phyloP scores from a whole-genome alignment of 2,113 vertebrate species.

The Zosterops hypoxanthus region DNA sequence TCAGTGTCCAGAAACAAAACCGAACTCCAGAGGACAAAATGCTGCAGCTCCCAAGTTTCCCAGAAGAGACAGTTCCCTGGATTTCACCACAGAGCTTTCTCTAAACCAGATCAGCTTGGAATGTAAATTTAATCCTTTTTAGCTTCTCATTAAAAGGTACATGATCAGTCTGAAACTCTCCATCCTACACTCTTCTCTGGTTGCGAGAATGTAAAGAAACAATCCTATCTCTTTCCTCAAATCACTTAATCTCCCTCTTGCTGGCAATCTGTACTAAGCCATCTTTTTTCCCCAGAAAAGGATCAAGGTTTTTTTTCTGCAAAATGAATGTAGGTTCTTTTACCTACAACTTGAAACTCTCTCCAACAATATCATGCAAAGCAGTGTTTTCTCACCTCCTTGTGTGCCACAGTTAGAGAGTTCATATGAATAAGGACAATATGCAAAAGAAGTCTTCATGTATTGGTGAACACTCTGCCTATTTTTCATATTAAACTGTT shows the following conservation, averaged over 20 bases:
- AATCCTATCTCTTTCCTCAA: not conserved
- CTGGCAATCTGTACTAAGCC: not conserved
- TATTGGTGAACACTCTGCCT: not conserved
- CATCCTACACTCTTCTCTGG: not conserved
- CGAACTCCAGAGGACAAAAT: not conserved
- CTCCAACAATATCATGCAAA: not conserved
- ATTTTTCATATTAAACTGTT: not conserved
- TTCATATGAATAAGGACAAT: not conserved
- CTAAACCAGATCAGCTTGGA: not conserved
- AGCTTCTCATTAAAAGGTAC: slow-evolving; percentile 14
- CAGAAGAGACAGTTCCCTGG: not conserved
- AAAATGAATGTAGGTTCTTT: not conserved
- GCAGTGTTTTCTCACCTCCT: not conserved
- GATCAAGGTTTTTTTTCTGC: not conserved
- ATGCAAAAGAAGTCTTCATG: not conserved
- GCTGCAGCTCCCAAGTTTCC: not conserved
- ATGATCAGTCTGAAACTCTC: not conserved
- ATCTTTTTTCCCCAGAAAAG: not conserved
- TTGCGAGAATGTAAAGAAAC: not conserved
- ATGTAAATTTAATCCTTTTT: slow-evolving; percentile 19
- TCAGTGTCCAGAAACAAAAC: not conserved
- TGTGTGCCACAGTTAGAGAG: not conserved
- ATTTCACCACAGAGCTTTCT: not conserved
- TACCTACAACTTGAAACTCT: not conserved
- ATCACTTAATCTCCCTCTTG: not conserved